Evolutionary conservation across 2,113 vertebrate species (phyloP).

Genomic region (Rhinogobius similis): DNA sequence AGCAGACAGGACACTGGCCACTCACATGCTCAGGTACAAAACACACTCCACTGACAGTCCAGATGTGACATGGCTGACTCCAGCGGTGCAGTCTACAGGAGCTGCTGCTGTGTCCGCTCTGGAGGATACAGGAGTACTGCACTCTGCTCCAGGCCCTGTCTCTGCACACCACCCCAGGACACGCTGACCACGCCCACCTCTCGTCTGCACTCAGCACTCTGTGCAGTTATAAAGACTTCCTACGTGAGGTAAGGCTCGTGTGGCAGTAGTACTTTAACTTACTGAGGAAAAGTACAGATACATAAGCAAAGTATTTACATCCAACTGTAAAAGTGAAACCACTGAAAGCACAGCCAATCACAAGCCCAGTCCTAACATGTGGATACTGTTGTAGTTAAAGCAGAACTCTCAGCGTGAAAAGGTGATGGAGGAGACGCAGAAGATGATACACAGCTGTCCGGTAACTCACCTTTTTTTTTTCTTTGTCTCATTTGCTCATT

Average conservation of each 20-base stretch:
- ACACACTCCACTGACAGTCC: background rate
- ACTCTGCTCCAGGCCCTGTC: conserved; percentile 80
- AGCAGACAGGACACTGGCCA: conserved; percentile 75
- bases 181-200: conserved; percentile 77
- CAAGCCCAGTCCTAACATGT: background rate
- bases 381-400: conserved; percentile 77
- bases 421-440: conserved; percentile 76
- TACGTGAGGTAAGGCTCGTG: conserved; percentile 76
- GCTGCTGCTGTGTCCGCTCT: conserved; percentile 81
- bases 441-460: conserved; percentile 78
- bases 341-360: background rate
- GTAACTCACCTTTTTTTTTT: conserved; percentile 61
- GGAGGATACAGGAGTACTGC: conserved; percentile 82
- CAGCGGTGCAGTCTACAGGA: conserved; percentile 80
- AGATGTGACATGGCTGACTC: background rate
- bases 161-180: conserved; percentile 75
- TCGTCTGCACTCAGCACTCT: conserved; percentile 73
- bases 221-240: conserved; percentile 70
- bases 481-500: background rate
- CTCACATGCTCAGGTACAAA: conserved; percentile 83
- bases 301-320: no score
- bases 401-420: conserved; percentile 62
- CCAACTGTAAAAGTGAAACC: no score
- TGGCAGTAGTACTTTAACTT: background rate
- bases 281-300: no score